These are phyloP conservation scores for Amitus sp. DNA, from an alignment of 2,888 invertebrate genomes.

Conservation along the genomic window DNA sequence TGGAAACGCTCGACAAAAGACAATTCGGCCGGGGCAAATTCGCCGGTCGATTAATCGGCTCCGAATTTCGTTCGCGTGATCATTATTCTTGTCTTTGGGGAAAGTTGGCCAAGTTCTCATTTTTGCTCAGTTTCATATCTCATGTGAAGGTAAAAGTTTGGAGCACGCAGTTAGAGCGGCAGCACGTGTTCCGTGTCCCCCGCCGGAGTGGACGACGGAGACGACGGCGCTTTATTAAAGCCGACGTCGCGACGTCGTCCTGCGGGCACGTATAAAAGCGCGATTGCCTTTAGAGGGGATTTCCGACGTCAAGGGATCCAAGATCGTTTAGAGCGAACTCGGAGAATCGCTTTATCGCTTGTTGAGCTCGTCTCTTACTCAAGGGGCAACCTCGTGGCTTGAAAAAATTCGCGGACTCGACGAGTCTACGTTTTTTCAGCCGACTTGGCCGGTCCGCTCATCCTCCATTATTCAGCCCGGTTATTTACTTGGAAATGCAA, in stretches of 20 bases:
- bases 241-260: constrained; percentile 21
- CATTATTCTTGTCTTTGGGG: neutral
- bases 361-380: constrained; percentile 40
- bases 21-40: too few relatives aligned
- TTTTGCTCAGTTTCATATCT: neutral
- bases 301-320: constrained; percentile 43
- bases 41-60: neutral
- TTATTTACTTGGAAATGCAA: too few relatives aligned
- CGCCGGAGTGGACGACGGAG: constrained; percentile 9
- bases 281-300: constrained; percentile 43
- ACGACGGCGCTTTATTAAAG: constrained; percentile 47
- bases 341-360: constrained; percentile 47
- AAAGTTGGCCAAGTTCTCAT: neutral
- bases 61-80: neutral
- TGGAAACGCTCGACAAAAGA: neutral
- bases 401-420: neutral
- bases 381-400: neutral
- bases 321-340: constrained; percentile 43
- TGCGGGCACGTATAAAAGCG: constrained; percentile 20
- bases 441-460: neutral
- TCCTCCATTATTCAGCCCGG: too few relatives aligned
- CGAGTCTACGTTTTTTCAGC: neutral
- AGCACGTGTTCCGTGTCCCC: constrained; percentile 49
- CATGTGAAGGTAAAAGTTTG: constrained; percentile 33
- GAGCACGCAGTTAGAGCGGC: constrained; percentile 42